Conservation (phyloP, 37 sponge, comb jelly and placozoan genomes). For the Amphimedon queenslandica region DNA sequence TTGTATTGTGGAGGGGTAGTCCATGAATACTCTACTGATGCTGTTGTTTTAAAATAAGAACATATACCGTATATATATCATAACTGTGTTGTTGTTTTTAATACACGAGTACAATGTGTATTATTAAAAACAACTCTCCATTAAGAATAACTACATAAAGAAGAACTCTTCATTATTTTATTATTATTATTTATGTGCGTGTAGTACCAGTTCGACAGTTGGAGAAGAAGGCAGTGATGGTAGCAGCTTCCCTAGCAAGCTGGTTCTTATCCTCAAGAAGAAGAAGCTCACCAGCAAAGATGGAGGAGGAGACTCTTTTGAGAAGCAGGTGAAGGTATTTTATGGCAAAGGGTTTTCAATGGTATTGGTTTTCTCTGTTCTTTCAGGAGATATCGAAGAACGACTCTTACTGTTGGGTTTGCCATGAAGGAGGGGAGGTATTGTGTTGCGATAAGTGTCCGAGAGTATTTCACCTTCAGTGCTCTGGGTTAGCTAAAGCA, state of each 20-base stretch:
- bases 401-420: slow-evolving; percentile 96
- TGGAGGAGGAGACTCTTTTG: slow-evolving; percentile 25
- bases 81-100: too few relatives aligned
- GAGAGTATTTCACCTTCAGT: slow-evolving; percentile 89
- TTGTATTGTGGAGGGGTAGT: too few relatives aligned
- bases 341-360: too few relatives aligned
- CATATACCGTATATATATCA: too few relatives aligned
- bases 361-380: too few relatives aligned
- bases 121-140: too few relatives aligned
- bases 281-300: slow-evolving; percentile 9
- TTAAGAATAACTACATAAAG: too few relatives aligned
- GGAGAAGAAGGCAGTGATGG: background rate
- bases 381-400: slow-evolving; percentile 78
- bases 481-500: slow-evolving; percentile 50
- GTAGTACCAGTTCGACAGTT: background rate
- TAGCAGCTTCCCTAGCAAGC: slow-evolving; percentile 1
- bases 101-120: too few relatives aligned
- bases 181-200: too few relatives aligned
- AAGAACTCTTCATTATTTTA: too few relatives aligned
- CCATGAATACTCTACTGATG: too few relatives aligned
- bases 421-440: slow-evolving; percentile 93
- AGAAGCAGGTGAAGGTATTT: slow-evolving; percentile 74
- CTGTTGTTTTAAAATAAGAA: too few relatives aligned
- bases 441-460: slow-evolving; percentile 97
- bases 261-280: slow-evolving; percentile 43